phyloP scores from a whole-genome alignment of 2,113 vertebrate species.

The Sinosuthora webbiana region DNA sequence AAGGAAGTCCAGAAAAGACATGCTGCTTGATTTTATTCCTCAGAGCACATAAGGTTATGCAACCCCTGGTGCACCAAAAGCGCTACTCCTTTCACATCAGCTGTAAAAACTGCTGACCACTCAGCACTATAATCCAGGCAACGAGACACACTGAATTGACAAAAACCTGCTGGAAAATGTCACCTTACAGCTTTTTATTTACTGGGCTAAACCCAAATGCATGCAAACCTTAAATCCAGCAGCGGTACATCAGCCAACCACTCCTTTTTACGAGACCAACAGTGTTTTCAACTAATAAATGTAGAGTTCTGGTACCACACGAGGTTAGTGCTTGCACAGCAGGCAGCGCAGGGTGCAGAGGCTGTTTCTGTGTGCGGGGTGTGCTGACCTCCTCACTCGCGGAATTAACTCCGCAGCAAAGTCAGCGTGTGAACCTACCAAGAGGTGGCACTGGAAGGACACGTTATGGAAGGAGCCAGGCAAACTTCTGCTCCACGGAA shows the following conservation, averaged over 20 bases:
- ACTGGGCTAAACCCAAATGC: not conserved
- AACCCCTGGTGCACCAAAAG: not conserved
- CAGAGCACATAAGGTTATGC: not conserved
- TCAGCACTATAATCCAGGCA: not conserved
- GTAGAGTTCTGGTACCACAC: not conserved
- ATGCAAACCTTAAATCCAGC: not conserved
- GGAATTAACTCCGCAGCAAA: not conserved
- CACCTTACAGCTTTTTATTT: not conserved
- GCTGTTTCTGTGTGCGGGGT: not conserved
- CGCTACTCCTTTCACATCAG: not conserved
- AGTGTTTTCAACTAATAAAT: not conserved
- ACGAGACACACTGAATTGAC: not conserved
- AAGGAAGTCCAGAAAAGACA: not conserved
- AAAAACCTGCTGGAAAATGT: not conserved
- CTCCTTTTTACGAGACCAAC: not conserved
- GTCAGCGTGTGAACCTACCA: not conserved
- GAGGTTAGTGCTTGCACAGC: not conserved
- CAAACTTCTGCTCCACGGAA: not conserved
- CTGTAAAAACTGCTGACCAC: not conserved
- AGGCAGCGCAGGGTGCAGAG: not conserved
- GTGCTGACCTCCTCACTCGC: not conserved
- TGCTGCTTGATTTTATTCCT: not conserved
- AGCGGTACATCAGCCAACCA: rapidly evolving
- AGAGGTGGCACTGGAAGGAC: conserved; percentile 61
- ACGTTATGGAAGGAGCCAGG: not conserved